Base-by-base conservation (phyloP, 2,888 invertebrate species). In the Caradrina clavipalpis region DNA sequence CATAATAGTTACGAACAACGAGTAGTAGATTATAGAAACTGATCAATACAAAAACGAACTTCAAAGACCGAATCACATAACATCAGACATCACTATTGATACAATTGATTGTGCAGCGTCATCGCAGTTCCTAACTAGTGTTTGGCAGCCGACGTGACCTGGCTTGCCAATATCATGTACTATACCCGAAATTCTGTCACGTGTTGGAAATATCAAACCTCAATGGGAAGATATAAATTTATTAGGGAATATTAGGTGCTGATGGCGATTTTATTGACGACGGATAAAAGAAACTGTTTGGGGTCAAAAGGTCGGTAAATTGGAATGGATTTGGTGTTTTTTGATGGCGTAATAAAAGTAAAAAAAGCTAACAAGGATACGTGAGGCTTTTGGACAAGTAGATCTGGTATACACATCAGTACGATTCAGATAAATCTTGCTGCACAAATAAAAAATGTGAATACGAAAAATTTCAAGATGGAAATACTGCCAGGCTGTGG, bases 121-220 rank as follows among this genome's bases (percentile, higher is more conserved):
- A 75, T 75, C 74, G 55, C 47, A 61, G 67, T 77, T 78, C 78
- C 80, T 81, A 81, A 81, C 79, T 83, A 85, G 81, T 83, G 83
- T 83, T 90, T 90, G 90, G 90, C 90, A 87, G 77, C 75, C 80
- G 79, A 86, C 85, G 81, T 82, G 82, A 83, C 84, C 64, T 26
- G 83, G 73, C 70, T 83, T 90, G 90, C 90, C 91, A 90, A 88
- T 82, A 81, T 76, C 86, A 63, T 90, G 90, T 89, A 83, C 74
- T 17, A 68, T 73, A 53, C 53, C 57, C 78, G 51, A 61, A 67
- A 11, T 45, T 56, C 51, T 70, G 73, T 81, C 77, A 78, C 79
- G 77, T 69, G 73, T 67, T 51, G 57, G 73, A 75, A 78, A 78
- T 80, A 77, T 75, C 67, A 57, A 75, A 45, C 65, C 50, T 59